Percentiles rank a stretch among this genome's conserved stretches.
Conservation (phyloP, 2,113 vertebrate genomes). For the Mus musculus region GRCm39 chrX:149192001-149192500, state of each 20-base stretch:
- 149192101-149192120: constrained; percentile 75
- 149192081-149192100: constrained; percentile 78
- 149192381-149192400: constrained; percentile 94
- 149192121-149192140: constrained; percentile 76
- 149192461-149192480: constrained; percentile 84
- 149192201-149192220: constrained; percentile 84
- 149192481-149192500: constrained; percentile 80
- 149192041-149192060: constrained; percentile 77
- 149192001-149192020: constrained; percentile 63
- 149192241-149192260: neutral
- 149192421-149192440: constrained; percentile 90
- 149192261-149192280: constrained; percentile 82
- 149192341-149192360: constrained; percentile 84
- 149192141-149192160: constrained; percentile 70
- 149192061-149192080: constrained; percentile 81
- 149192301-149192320: constrained; percentile 80
- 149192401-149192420: constrained; percentile 94
- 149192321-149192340: constrained; percentile 81
- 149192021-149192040: constrained; percentile 81
- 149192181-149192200: constrained; percentile 81
- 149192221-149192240: constrained; percentile 80
- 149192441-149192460: constrained; percentile 84
- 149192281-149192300: constrained; percentile 86
- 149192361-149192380: constrained; percentile 87
- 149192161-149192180: constrained; percentile 58